These are phyloP conservation scores for Nezara viridula DNA, from an alignment of 2,888 invertebrate genomes.

Conservation along the genomic window DNA sequence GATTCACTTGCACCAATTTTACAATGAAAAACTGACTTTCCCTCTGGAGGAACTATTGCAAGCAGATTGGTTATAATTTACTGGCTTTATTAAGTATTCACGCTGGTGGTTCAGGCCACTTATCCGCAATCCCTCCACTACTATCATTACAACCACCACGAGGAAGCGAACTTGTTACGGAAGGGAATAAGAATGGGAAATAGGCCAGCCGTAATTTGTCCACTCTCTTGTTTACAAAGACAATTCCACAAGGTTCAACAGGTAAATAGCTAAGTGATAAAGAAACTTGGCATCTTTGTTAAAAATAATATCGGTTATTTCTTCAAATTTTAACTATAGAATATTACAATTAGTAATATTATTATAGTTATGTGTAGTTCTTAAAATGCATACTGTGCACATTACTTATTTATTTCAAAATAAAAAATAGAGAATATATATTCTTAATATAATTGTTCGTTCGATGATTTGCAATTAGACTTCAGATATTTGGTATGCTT, in stretches of 20 bases:
- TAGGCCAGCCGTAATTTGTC: background rate
- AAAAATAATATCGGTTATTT: too few species aligned
- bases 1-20: background rate
- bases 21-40: background rate
- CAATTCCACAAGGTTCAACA: background rate
- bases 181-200: constrained; percentile 6
- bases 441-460: too few species aligned
- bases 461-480: too few species aligned
- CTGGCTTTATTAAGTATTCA: constrained; percentile 10
- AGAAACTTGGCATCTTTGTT: too few species aligned
- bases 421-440: too few species aligned
- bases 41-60: background rate
- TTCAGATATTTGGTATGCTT: too few species aligned
- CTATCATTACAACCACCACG: background rate
- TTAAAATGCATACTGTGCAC: too few species aligned
- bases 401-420: too few species aligned
- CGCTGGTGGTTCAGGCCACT: background rate
- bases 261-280: background rate
- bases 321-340: too few species aligned
- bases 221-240: background rate
- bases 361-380: too few species aligned
- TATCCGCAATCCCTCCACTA: background rate
- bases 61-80: background rate
- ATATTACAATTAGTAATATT: too few species aligned
- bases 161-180: background rate